Evolutionary conservation across 2,797 vertebrate species (phyloP), one percentile per base, ranked within the genome.

Genomic region (Etheostoma perlongum): DNA sequence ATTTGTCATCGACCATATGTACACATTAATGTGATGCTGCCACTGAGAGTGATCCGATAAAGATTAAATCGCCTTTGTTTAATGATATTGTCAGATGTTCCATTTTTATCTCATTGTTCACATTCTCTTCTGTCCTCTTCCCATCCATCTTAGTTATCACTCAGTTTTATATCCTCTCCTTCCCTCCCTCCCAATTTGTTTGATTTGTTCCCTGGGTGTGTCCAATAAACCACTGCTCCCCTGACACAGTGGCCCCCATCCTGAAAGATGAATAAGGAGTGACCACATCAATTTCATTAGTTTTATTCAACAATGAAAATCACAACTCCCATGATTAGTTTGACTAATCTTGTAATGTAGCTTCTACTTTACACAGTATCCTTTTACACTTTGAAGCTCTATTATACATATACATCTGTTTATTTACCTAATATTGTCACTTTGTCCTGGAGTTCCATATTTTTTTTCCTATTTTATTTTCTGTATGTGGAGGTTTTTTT

Each of bases 1-100:
- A 85, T 88, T 72, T 89, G 73, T 90, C 83, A 90, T 82, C 7
- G 74, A 74, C 78, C 85, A 59, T 72, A 82, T 90, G 89, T 76
- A 87, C 82, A 70, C 88, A 76, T 74, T 84, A 87, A 88, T 70
- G 82, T 53, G 51, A 75, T 16, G 52, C 78, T 66, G 66, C 52
- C 76, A 33, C 36, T 13, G 1, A 60, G 72, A 81, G 59, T 60
- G 87, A 87, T 89, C 60, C 48, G 16, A 90, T 91, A 76, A 78
- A 70, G 79, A 93, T 91, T 51, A 53, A 85, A 88, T 87, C 70
- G 53, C 58, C 61, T 79, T 70, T 61, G 65, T 83, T 66, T 68
- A 62, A 70, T 61, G 75, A 85, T 72, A 81, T 66, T 79, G 76
- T 91, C 78, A 65, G 62, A 76, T 54, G 77, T 83, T 83, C 78